Base-by-base conservation (phyloP, 2,113 vertebrate genomes). In the Lophotis ruficrista region DNA sequence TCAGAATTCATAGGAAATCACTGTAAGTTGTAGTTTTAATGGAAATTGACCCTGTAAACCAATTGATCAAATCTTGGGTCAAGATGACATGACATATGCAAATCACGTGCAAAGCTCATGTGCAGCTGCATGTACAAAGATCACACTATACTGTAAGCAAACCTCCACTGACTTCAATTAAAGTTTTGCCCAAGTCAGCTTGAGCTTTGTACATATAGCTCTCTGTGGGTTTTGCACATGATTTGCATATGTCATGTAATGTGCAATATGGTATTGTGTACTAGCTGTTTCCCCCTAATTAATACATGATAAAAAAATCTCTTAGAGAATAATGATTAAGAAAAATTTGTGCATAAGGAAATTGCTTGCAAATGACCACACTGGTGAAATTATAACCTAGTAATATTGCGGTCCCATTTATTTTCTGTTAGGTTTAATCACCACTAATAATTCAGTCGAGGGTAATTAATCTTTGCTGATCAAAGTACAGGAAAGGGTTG, bases 381-480 rank as follows among this genome's bases (percentile, higher is more conserved):
- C 77, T 78, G 84, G 93, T 64, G 53, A 96, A 96, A 94, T 89
- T 90, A 93, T 87, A 97, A 93, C 79, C 71, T 77, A 70, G 84
- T 92, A 88, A 96, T 90, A 95, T 87, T 81, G 62, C 70, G 71
- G 91, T 95, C 73, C 80, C 97, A 96, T 97, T 97, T 97, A 93
- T 95, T 97, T 97, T 97, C 95, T 89, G 94, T 96, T 97, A 90
- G 75, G 70, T 95, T 96, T 97, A 97, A 97, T 97, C 95, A 90
- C 93, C 65, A 61, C 92, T 97, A 96, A 96, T 97, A 97, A 97
- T 97, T 94, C 95, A 96, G 94, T 93, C 16, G n/a, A 94, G 96
- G 89, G 89, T 93, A 96, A 97, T 97, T 97, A 97, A 96, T 97
- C 97, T 96, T 96, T 91, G 89, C 94, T 97, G 97, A 97, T 97